phyloP scores from a whole-genome alignment of 2,113 vertebrate genomes.

The Perognathus longimembris region DNA sequence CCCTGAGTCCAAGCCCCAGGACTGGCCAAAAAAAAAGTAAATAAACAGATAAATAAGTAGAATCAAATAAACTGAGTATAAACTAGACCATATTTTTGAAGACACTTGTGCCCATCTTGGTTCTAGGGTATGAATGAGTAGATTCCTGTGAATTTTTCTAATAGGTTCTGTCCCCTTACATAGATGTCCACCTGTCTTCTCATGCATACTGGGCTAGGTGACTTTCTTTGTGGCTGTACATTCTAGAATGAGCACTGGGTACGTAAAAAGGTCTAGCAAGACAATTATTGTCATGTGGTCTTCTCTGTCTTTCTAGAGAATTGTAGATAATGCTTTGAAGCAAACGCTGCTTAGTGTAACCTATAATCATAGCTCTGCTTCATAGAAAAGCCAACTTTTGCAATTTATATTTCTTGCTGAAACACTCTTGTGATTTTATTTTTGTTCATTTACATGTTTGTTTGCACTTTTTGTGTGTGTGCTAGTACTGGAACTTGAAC shows the following conservation, averaged over 20 bases:
- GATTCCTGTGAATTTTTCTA: neutral
- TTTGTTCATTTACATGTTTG: too few species aligned
- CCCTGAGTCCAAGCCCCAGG: too few species aligned
- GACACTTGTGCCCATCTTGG: neutral
- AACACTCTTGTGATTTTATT: conserved; percentile 47
- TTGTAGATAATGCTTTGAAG: neutral
- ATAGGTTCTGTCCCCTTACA: neutral
- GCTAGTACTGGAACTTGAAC: too few species aligned
- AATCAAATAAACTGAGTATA: too few species aligned
- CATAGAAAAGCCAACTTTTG: conserved; percentile 70
- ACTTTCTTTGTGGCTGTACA: neutral
- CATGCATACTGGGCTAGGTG: neutral
- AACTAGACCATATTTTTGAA: neutral
- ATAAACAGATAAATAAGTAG: too few species aligned
- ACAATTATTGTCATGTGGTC: neutral
- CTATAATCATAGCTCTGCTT: conserved; percentile 81
- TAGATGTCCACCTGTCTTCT: neutral
- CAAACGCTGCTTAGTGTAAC: conserved; percentile 68
- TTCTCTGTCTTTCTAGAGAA: conserved; percentile 45
- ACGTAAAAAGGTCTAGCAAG: neutral
- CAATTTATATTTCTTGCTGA: conserved; percentile 55
- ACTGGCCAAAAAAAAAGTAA: too few species aligned
- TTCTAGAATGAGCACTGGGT: neutral
- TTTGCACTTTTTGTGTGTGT: too few species aligned
- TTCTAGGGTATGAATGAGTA: neutral